These are phyloP conservation scores for Drosophila mojavensis DNA, from an alignment of 1,140 invertebrate genomes.

Conservation along the genomic window DNA sequence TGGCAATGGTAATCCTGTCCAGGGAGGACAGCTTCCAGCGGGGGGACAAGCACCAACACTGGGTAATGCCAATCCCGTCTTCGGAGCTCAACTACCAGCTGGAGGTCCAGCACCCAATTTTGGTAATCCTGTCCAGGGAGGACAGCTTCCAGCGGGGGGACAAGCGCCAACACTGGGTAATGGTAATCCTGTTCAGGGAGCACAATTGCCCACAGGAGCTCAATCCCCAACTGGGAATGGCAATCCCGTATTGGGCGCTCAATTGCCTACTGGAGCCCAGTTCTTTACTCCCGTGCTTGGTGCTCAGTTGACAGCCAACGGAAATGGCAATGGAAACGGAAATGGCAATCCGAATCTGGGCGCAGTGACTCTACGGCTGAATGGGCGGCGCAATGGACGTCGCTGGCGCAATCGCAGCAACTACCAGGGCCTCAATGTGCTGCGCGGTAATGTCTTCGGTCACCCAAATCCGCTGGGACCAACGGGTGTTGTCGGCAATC, in stretches of 20 bases:
- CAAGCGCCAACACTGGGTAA: neutral
- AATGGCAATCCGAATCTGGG: constrained; percentile 28
- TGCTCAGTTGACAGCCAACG: neutral
- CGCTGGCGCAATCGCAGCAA: constrained; percentile 55
- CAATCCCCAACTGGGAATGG: neutral
- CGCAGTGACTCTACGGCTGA: constrained; percentile 21
- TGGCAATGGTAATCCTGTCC: neutral
- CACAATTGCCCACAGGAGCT: neutral
- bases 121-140: constrained; percentile 3
- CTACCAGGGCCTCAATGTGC: constrained; percentile 70
- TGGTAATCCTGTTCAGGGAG: neutral
- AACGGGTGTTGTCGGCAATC: constrained; percentile 49
- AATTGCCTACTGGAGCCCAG: constrained; percentile 11
- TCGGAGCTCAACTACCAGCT: constrained; percentile 4
- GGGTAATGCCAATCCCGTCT: neutral
- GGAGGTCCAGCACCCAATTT: neutral
- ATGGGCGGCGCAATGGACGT: constrained; percentile 38
- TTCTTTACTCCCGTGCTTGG: neutral
- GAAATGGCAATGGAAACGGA: constrained; percentile 1
- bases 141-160: neutral
- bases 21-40: constrained; percentile 5
- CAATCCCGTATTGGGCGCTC: neutral
- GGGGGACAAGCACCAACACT: neutral
- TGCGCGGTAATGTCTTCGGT: constrained; percentile 61
- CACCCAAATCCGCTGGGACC: constrained; percentile 64